These are phyloP conservation scores for Chinchilla lanigera DNA, from an alignment of 2,113 vertebrate species.

Conservation along the genomic window DNA sequence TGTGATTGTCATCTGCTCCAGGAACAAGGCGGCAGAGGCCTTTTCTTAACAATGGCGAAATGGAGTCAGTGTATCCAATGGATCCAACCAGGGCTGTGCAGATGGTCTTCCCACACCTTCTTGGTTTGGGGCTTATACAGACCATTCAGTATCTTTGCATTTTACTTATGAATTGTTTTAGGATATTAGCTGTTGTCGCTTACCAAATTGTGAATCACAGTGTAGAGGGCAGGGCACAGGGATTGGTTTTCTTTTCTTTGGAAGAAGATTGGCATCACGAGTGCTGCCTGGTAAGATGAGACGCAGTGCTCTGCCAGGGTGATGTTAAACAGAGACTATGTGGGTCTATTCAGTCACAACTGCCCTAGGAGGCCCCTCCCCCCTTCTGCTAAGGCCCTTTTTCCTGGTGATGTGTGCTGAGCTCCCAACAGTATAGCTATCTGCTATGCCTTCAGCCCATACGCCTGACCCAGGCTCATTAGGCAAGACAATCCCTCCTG, in stretches of 20 bases:
- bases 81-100: fast-evolving
- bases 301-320: fast-evolving
- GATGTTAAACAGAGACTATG: too few species aligned
- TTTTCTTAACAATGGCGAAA: not conserved
- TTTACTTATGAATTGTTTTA: not conserved
- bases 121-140: not conserved
- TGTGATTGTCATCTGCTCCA: fast-evolving
- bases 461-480: not conserved
- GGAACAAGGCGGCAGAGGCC: fast-evolving
- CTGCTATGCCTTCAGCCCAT: fast-evolving
- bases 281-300: fast-evolving
- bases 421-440: fast-evolving
- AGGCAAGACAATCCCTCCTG: fast-evolving
- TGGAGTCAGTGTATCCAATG: fast-evolving
- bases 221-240: too few species aligned
- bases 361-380: not conserved
- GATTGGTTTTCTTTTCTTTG: not conserved
- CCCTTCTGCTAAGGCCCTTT: fast-evolving
- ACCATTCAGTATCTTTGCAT: not conserved
- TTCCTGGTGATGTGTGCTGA: not conserved
- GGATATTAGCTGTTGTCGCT: not conserved
- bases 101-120: not conserved
- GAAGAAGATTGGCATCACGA: fast-evolving
- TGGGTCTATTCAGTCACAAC: too few species aligned
- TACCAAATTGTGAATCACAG: not conserved